phyloP scores from a whole-genome alignment of 2,113 vertebrate species.

The Prionailurus bengalensis region DNA sequence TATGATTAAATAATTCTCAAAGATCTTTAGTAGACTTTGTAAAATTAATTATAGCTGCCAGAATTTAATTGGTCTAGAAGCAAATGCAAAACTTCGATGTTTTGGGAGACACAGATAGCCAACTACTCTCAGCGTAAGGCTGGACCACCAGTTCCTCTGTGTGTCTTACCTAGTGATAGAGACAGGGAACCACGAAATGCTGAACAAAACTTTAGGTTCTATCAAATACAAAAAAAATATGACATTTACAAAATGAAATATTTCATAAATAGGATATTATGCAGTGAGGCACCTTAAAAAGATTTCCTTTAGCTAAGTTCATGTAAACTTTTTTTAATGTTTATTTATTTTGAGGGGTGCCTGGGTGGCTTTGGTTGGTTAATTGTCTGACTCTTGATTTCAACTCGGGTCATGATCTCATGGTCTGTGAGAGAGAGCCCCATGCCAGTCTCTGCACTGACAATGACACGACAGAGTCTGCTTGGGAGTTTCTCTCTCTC shows the following conservation, averaged over 20 bases:
- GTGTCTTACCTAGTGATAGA: neutral
- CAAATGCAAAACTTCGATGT: neutral
- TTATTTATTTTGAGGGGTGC: too few species aligned
- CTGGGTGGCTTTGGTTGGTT: too few species aligned
- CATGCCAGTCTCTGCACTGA: too few species aligned
- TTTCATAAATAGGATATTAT: neutral
- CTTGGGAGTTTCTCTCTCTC: too few species aligned
- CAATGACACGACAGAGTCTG: too few species aligned
- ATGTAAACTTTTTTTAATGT: neutral
- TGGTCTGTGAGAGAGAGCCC: too few species aligned
- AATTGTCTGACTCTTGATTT: too few species aligned
- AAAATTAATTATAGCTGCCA: neutral
- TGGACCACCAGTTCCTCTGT: neutral
- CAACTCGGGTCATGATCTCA: too few species aligned
- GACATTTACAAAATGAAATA: neutral
- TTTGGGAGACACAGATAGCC: neutral
- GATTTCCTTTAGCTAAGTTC: neutral
- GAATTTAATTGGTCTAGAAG: conserved; percentile 22
- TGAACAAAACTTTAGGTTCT: neutral
- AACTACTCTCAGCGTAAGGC: neutral
- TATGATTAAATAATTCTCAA: neutral
- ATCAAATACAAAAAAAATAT: conserved; percentile 44
- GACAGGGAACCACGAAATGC: neutral
- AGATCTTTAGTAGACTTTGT: neutral
- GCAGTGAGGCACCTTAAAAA: neutral